Conservation (phyloP, 2,888 invertebrate genomes). For the Eutolmus rufibarbis region DNA sequence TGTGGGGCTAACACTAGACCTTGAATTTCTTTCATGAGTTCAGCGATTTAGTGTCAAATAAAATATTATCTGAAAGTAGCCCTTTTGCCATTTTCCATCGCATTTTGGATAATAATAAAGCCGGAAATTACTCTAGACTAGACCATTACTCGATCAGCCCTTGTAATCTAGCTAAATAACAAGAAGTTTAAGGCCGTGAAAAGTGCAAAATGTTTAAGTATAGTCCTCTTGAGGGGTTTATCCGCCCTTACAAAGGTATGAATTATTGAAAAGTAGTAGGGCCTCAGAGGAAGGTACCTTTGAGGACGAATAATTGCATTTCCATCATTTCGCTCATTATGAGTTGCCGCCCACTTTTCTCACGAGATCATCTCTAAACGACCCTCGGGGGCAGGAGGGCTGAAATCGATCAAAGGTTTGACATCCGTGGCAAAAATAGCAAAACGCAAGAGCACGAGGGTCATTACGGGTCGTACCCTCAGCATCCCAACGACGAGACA, state of each 20-base stretch:
- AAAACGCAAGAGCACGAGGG: background rate
- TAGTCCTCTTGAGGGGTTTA: background rate
- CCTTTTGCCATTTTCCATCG: too few species aligned
- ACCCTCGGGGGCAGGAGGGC: background rate
- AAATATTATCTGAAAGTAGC: too few species aligned
- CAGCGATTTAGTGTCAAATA: too few species aligned
- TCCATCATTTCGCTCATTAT: background rate
- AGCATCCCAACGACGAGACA: background rate
- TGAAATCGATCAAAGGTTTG: constrained; percentile 6
- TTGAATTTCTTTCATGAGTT: too few species aligned
- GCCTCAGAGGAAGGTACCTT: background rate
- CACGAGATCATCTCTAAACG: background rate
- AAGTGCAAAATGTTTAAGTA: background rate
- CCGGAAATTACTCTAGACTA: too few species aligned
- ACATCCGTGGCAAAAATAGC: background rate
- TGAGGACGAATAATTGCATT: background rate
- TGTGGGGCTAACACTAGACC: too few species aligned
- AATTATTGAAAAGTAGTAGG: background rate
- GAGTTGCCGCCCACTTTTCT: background rate
- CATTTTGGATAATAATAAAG: too few species aligned
- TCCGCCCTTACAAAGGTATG: background rate
- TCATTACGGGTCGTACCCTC: constrained; percentile 7
- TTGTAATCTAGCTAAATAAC: too few species aligned
- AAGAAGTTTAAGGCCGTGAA: background rate
- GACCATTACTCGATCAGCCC: too few species aligned